Evolutionary conservation across 1,140 invertebrate species (phyloP), one percentile per base, ranked within the genome.

Genomic region (Papilio glaucus): DNA sequence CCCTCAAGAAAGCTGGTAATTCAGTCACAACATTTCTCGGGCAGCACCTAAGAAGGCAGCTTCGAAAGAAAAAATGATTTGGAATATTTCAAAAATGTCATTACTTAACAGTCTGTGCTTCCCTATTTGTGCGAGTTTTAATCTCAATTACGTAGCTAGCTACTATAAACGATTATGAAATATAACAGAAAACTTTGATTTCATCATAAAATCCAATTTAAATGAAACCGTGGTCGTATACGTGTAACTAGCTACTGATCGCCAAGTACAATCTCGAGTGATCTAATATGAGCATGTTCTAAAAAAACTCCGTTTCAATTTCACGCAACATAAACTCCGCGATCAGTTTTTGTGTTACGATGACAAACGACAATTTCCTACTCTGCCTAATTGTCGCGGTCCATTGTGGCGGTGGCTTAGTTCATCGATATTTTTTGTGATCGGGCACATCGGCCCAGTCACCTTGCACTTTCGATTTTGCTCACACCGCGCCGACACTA

Each of bases 391-490:
- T 85, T 87, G 84, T 85, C 45, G 68, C 63, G 45, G 62, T 49
- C 72, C 73, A 68, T 82, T 84, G 81, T 82, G 69, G 72, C 74
- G 21, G 33, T 26, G 49, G 49, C 38, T 67, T 70, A 72, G 71
- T 75, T 74, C 77, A 78, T 76, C 77, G 78, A 70, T 75, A 72
- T 79, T 87, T 88, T 87, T 84, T 83, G 77, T 73, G 62, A 39
- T 69, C 81, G 80, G 72, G 79, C 75, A 84, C 81, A 82, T 85
- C 81, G 77, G 75, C 71, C 72, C 73, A 57, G 76, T 85, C 79
- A 86, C 77, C 77, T 84, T 84, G 80, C 77, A 87, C 87, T 89
- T 89, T 89, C 87, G 77, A 86, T 88, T 89, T 85, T 79, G 71
- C 61, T 71, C 53, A 63, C 72, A 38, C 39, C 45, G 63, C 73